Base-by-base conservation (phyloP, 2,797 vertebrate genomes). In the Craterocephalus amniculus region DNA sequence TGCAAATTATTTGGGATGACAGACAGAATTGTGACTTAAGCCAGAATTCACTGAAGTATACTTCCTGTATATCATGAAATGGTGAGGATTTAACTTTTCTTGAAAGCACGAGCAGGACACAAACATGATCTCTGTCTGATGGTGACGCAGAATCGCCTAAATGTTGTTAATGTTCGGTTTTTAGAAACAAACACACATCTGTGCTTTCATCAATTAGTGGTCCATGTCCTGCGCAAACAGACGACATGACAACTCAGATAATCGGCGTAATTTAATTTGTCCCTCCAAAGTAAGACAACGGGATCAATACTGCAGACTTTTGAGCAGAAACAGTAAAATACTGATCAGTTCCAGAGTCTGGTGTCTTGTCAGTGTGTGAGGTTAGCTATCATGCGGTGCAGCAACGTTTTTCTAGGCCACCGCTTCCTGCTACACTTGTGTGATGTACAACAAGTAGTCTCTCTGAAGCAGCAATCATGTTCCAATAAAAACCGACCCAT, bases 401-500 rank as follows among this genome's bases (percentile, higher is more conserved):
- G 72, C 31, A 2, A 70, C 78, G 83, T 91, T 89, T 89, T 88
- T 87, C 67, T 79, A 83, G 78, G 84, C 86, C 89, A 80, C 76
- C 51, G 76, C 74, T 86, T 82, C 35, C 64, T 54, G 57, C 76
- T 71, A 64, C 72, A 70, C 77, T 51, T 63, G 74, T 74, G 66
- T 87, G 74, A 81, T 85, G 81, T 59, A 18, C 51, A 54, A 27
- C 27, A 81, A 61, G 38, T 63, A 76, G 55, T 18, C 52, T 78
- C 65, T 87, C 79, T 83, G 83, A 83, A 87, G 81, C 82, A 83
- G 76, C 63, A 60, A 80, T 73, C 60, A 14, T 40, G 67, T 66
- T 88, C 81, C 88, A 89, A 83, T 87, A 88, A 91, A 91, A 86
- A 79, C 78, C 55, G 78, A 90, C 80, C 87, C 79, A 56, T 73